These are phyloP conservation scores for Drosophila peninsularis DNA, from an alignment of 2,888 invertebrate species.

Conservation along the genomic window DNA sequence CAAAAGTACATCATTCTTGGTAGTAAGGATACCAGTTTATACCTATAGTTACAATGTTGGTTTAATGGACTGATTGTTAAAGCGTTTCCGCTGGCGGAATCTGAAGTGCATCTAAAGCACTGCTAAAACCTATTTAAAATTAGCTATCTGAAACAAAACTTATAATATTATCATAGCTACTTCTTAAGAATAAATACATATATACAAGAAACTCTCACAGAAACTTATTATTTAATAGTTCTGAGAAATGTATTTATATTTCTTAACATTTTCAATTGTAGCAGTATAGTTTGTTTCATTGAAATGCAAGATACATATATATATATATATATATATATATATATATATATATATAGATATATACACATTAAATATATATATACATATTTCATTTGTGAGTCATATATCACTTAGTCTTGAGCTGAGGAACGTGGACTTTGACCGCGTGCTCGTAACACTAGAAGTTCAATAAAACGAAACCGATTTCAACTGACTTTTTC, in stretches of 20 bases:
- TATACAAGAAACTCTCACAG: too few relatives aligned
- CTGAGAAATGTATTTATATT: not conserved
- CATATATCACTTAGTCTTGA: constrained; percentile 32
- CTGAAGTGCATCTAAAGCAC: not conserved
- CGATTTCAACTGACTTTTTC: constrained; percentile 50
- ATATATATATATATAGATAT: not conserved
- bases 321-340: not conserved
- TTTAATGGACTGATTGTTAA: not conserved
- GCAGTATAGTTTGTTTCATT: not conserved
- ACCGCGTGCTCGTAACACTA: constrained; percentile 26
- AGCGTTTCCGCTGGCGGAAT: not conserved
- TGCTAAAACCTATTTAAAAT: too few relatives aligned
- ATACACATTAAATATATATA: not conserved
- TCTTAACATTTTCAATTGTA: not conserved
- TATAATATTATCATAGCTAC: not conserved
- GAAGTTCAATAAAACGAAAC: constrained; percentile 52
- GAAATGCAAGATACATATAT: not conserved
- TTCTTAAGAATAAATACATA: too few relatives aligned
- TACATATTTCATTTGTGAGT: constrained; percentile 20
- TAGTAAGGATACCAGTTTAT: constrained; percentile 17
- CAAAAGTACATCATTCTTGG: not conserved
- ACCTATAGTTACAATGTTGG: not conserved
- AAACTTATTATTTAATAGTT: not conserved
- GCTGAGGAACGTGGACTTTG: constrained; percentile 27
- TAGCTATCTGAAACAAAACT: too few relatives aligned